Percentiles rank a stretch among this genome's conserved stretches.
Conservation (phyloP, 2,888 invertebrate species). For the Chaitophorus viminalis region DNA sequence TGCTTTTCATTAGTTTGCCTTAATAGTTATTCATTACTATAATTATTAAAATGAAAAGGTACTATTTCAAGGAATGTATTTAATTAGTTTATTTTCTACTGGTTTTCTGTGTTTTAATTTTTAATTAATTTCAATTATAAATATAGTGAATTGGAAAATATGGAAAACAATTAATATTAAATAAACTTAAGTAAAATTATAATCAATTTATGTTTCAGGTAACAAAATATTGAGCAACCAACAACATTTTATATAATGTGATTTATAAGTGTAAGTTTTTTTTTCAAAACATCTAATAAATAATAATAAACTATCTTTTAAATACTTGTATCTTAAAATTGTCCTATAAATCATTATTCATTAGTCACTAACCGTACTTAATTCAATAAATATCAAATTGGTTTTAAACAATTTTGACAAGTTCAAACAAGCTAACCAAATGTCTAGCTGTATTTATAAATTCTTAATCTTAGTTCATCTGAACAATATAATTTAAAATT, state of each 20-base stretch:
- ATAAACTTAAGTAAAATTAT: neutral
- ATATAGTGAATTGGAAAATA: too few species aligned
- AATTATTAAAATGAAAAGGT: neutral
- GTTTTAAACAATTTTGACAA: conserved; percentile 14
- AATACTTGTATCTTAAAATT: conserved; percentile 41
- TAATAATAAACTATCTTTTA: conserved; percentile 13
- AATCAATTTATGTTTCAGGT: conserved; percentile 47
- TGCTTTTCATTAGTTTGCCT: too few species aligned
- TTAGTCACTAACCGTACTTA: neutral
- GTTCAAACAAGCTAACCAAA: neutral
- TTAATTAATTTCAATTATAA: too few species aligned
- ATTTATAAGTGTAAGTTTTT: conserved; percentile 52
- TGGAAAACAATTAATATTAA: neutral
- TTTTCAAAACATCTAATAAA: conserved; percentile 43
- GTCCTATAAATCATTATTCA: conserved; percentile 12
- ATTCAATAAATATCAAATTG: neutral
- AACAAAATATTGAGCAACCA: conserved; percentile 50
- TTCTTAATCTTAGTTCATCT: neutral
- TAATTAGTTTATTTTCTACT: too few species aligned
- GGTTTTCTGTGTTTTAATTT: too few species aligned
- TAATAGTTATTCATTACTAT: neutral
- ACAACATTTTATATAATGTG: conserved; percentile 57
- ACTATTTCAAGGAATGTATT: neutral
- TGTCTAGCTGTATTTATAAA: neutral
- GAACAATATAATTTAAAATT: neutral